Evolutionary conservation across 2,797 vertebrate genomes (phyloP), one percentile per base, ranked within the genome.

Genomic region (Coendou prehensilis): DNA sequence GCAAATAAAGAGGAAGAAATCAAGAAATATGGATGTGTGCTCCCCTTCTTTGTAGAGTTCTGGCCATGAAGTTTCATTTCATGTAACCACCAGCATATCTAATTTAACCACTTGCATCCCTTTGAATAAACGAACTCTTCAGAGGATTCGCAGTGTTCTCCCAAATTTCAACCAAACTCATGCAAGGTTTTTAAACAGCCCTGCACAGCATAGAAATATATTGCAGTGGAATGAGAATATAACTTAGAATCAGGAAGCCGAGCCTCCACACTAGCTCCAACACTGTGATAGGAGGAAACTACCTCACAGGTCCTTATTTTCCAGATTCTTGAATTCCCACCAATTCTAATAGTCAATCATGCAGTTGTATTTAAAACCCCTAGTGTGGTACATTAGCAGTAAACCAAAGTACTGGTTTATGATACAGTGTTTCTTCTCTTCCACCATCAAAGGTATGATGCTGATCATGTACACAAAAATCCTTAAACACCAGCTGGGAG

Each of bases 1-100:
- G 96, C 91, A 83, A 95, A 45, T 17, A 47, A 56, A 81, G 89
- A 96, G 83, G 85, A 45, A 97, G 94, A 97, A 97, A 97, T 91
- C 33, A 91, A 97, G 98, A 98, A 98, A 94, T 82, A 88, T 22
- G 92, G 95, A 81, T 75, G 17, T 0, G 1, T 5, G 2, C 90
- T 87, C 95, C 94, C 83, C 95, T 96, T 98, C 94, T 73, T 97
- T 80, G 81, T 89, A 84, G 63, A 94, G 47, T 71, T 91, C 82
- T 91, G 6, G 17, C 67, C 78, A 22, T 76, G 45, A 76, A 85
- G 54, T 87, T 73, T 92, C 71, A 63, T 63, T 87, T 90, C 45
- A 1, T 50, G 78, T 47, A 75, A 37, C 47, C 50, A 45, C 6
- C 18, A 61, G 13, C 71, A 33, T 14, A 47, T 81, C 83, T 63